These are phyloP conservation scores for Galagoides demidoff DNA, from an alignment of 2,797 vertebrate genomes.

Conservation along the genomic window DNA sequence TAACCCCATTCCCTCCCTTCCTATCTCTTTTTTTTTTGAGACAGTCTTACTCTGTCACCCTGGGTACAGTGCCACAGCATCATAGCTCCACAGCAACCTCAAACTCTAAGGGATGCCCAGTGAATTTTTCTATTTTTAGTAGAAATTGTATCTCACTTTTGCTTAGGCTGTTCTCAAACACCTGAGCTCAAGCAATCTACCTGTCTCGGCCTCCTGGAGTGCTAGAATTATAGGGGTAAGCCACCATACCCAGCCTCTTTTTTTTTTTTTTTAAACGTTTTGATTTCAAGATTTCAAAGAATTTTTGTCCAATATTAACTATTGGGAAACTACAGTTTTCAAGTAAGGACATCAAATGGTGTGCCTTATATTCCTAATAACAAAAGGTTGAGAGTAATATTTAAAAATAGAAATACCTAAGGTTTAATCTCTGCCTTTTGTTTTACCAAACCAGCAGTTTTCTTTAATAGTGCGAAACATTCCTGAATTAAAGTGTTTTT, in stretches of 20 bases:
- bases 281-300: constrained; percentile 39
- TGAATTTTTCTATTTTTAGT: too few species aligned
- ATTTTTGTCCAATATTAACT: constrained; percentile 42
- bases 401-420: constrained; percentile 22
- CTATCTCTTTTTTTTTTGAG: not conserved
- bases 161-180: too few species aligned
- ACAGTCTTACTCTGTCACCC: too few species aligned
- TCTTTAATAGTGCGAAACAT: constrained; percentile 14
- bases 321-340: constrained; percentile 37
- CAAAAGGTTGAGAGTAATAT: not conserved
- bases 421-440: constrained; percentile 39
- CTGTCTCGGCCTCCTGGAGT: too few species aligned
- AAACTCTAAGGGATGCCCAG: too few species aligned
- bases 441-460: constrained; percentile 44
- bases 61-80: too few species aligned
- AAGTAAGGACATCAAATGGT: constrained; percentile 31
- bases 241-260: not conserved
- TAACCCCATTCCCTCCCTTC: not conserved
- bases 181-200: too few species aligned
- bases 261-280: constrained; percentile 27
- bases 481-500: not conserved
- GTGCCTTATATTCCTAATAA: not conserved
- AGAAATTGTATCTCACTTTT: too few species aligned
- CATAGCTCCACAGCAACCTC: too few species aligned
- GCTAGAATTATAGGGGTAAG: too few species aligned